Evolutionary conservation across 2,888 invertebrate genomes (phyloP), one percentile per base, ranked within the genome.

Genomic region (Drosophila acutilabella): DNA sequence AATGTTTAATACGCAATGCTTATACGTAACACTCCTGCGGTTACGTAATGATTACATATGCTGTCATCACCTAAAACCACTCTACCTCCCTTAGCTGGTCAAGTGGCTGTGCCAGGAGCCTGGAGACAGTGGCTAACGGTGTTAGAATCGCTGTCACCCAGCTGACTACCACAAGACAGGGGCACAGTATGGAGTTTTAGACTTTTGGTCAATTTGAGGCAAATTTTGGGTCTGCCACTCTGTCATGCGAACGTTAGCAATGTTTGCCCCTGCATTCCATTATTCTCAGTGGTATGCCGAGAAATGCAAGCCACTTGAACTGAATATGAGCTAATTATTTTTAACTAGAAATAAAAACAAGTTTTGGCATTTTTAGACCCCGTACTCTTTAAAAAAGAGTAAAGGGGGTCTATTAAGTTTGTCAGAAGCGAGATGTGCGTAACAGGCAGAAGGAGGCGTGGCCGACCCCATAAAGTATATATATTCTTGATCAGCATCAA

Each of bases 181-280:
- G 56, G 20, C 60, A 30, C 36, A 48, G n/a, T 41, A 41, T 30
- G 40, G 16, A 45, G 44, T 44, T 8, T 26, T 45, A 23, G 40
- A 41, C 47, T 18, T 14, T 18, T 40, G 38, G 62, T 67, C 73
- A 74, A 77, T 60, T 62, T 72, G 78, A 60, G 79, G 78, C 16
- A 47, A 64, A 47, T 78, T 62, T 62, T 59, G 60, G 64, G 73
- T 56, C 57, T 42, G 56, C 10, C 26, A 42, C 45, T 71, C 33
- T 67, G 72, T 77, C 66, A 54, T 57, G 44, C 30, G 14, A 47
- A 38, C 54, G 52, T 42, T 54, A 45, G 53, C 18, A 38, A 45
- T 70, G 48, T 66, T 57, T 56, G 51, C 51, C 30, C 44, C 1
- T 23, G 40, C 54, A 59, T 36, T 18, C 20, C 10, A 45, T 30